A percentile compares a stretch with the other conserved stretches of the same genome.
Conservation (phyloP, 1,140 invertebrate genomes). For the Macrosteles quadrilineatus region DNA sequence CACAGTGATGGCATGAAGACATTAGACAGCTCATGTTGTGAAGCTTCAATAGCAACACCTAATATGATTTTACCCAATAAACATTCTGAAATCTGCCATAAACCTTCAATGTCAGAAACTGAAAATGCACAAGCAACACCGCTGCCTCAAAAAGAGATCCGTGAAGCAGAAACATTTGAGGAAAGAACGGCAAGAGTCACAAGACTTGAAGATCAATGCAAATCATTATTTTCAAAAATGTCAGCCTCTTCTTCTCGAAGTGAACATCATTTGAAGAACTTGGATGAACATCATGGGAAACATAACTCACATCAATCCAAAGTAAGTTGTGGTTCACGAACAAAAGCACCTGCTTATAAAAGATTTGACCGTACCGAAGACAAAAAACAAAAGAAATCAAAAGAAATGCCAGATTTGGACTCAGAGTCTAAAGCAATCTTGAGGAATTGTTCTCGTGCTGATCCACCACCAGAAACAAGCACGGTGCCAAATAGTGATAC, state of each 20-base stretch:
- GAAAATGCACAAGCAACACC: no score
- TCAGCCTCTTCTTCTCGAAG: conserved; percentile 59
- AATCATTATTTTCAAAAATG: conserved; percentile 64
- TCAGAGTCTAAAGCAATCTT: not conserved
- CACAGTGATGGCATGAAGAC: no score
- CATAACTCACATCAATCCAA: no score
- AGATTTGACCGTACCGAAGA: no score
- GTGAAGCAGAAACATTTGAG: conserved; percentile 60
- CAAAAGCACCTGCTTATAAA: no score
- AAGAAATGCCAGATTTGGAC: not conserved
- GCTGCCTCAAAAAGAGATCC: conserved; percentile 43
- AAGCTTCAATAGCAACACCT: no score
- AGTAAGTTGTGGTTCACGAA: no score
- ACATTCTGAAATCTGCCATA: no score
- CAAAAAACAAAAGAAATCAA: no score
- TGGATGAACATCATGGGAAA: conserved; percentile 56
- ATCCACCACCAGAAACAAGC: not conserved
- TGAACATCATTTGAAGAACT: conserved; percentile 58
- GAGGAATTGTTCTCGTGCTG: not conserved
- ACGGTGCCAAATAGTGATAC: not conserved
- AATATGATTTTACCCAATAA: no score
- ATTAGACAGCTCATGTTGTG: no score
- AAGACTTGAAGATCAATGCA: conserved; percentile 68
- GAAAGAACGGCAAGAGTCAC: conserved; percentile 63
- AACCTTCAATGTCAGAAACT: no score